Conservation (phyloP, 2,113 vertebrate species). For the Pelodiscus sinensis region DNA sequence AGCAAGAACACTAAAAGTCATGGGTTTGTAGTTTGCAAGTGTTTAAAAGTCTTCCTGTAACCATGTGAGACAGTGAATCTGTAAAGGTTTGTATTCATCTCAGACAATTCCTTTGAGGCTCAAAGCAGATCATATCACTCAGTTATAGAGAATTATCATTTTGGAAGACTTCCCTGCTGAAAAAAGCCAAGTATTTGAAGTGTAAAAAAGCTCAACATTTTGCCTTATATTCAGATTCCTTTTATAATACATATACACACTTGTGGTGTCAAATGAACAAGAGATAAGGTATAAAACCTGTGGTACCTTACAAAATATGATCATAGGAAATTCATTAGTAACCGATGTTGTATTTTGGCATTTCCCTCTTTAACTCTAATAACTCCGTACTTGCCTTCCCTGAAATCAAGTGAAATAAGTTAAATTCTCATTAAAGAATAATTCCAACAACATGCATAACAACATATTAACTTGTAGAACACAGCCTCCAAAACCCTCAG, state of each 20-base stretch:
- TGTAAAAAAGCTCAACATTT: neutral
- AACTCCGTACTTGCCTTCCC: neutral
- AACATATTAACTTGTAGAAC: conserved; percentile 65
- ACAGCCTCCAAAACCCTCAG: conserved; percentile 66
- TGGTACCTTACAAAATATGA: neutral
- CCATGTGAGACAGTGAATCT: neutral
- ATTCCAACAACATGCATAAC: conserved; percentile 38
- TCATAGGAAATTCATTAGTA: conserved; percentile 2
- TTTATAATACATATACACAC: neutral
- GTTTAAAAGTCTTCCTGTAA: conserved; percentile 37
- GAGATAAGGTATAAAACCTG: neutral
- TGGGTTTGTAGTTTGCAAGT: conserved; percentile 25
- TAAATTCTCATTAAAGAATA: conserved; percentile 72
- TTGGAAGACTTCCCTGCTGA: neutral
- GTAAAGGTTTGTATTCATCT: conserved; percentile 3
- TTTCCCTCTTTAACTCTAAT: neutral
- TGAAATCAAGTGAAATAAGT: conserved; percentile 37
- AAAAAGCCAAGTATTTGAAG: neutral
- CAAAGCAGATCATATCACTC: neutral
- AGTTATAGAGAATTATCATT: neutral
- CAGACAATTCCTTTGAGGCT: conserved; percentile 6
- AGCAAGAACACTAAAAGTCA: conserved; percentile 50
- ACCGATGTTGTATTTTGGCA: conserved; percentile 20
- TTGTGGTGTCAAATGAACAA: neutral
- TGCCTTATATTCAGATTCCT: neutral